Evolutionary conservation across 2,888 invertebrate species (phyloP), one percentile per base, ranked within the genome.

Genomic region (Plebejus melissa): DNA sequence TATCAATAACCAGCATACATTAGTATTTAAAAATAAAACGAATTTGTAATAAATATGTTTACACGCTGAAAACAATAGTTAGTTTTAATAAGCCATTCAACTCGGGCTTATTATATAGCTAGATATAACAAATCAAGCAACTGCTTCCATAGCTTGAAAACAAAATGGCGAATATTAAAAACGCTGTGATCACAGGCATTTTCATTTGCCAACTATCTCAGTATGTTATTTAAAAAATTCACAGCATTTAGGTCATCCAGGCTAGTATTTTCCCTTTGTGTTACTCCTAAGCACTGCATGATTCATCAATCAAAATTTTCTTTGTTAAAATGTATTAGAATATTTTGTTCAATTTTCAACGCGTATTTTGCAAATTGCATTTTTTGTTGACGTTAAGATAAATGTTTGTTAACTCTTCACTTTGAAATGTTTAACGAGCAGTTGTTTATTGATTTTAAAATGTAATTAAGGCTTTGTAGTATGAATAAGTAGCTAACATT

Each of bases 161-260:
- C 16, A 65, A 32, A 65, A 65, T 32, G 36, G 32, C 32, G 65
- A 65, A 65, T 65, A 65, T 65, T 65, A 32, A 11, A 65, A 36
- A 65, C 13, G 13, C 16, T 65, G 32, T 65, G 65, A 65, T 65
- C 65, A 13, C 32, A 13, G 65, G 65, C 65, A 65, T 65, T 32
- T 65, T 65, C 32, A 32, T 60, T 36, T 32, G 4, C 65, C 32
- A 22, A 46, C 71, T 36, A 36, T 36, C 36, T 71, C 46, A 71
- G 71, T 71, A 71, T 71, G 41, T 71, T 22, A 71, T 71, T 71
- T 28, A 46, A 71, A 70, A 71, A 71, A 71, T 71, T 71, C 46
- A 11, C 46, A 71, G 46, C 46, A 71, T 71, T 71, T 46, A 71
- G 71, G 71, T 71, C 71, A 71, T 28, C 11, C 46, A 28, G 46